Base-by-base conservation (phyloP, 2,113 vertebrate species). In the Tragelaphus imberbis region DNA sequence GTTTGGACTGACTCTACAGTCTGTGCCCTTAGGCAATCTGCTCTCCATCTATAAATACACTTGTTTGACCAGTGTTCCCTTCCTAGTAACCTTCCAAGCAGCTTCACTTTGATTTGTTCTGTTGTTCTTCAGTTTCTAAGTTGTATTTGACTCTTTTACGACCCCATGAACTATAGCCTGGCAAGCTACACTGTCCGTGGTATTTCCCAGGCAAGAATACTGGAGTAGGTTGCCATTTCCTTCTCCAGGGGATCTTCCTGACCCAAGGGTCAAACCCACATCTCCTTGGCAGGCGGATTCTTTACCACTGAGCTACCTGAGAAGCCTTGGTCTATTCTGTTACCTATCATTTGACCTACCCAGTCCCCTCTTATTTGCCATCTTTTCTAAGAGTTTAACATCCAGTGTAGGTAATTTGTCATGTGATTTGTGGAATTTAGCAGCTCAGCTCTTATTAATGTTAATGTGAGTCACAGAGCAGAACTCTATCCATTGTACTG, bases 361-460 rank as follows among this genome's bases (percentile, higher is more conserved):
- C 33, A 81, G 40, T 82, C 68, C 11, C 51, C 51, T 96, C 19
- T 47, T 16, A 36, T 56, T 90, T 81, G 25, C 86, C 58, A 7
- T 51, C 87, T 95, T 86, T 81, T 44, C 51, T 40, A n/a, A 12
- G 19, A 11, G 63, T 47, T 95, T 84, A 88, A 27, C 91, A 87
- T 25, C 40, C 33, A 40, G 82, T 44, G 59, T 16, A 91, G 61
- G 87, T 56, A 59, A 87, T 95, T 87, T 95, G 94, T 77, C 44
- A 59, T 77, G n/a, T 75, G 82, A 95, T 89, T 44, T 96, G 82
- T 94, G 71, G 80, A 90, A 84, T 84, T 97, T 56, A 89, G 85
- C 8, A 27, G 89, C 71, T 82, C 30, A 91, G 59, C 82, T 96
- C 63, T 95, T 96, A 93, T 87, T 96, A 90, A 95, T 90, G 86